Conservation (phyloP, 2,888 invertebrate genomes). For the Pycnomerus fuliginosus region DNA sequence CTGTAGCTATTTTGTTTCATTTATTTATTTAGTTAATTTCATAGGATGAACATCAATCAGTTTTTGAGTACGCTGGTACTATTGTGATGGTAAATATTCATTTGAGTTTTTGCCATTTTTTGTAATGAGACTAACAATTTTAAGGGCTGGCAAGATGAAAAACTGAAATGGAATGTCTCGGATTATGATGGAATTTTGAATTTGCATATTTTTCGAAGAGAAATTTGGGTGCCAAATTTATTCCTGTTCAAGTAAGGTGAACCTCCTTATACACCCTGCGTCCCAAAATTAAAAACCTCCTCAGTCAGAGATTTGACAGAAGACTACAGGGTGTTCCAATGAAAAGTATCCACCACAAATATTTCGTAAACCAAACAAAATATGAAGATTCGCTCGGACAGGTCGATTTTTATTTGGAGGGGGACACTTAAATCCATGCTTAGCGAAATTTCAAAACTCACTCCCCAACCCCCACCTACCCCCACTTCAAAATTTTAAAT, state of each 20-base stretch:
- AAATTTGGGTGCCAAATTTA: slow-evolving; percentile 63
- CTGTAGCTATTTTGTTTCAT: slow-evolving; percentile 21
- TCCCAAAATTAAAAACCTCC: no score
- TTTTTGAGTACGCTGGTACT: slow-evolving; percentile 46
- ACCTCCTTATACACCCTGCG: no score
- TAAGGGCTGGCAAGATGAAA: slow-evolving; percentile 65
- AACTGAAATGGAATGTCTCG: slow-evolving; percentile 61
- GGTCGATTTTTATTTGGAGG: no score
- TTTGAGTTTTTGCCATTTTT: slow-evolving; percentile 1
- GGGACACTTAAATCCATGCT: no score
- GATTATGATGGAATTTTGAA: slow-evolving; percentile 58
- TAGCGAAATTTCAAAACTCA: no score
- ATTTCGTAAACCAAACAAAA: no score
- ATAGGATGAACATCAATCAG: slow-evolving; percentile 46
- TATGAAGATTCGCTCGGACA: no score
- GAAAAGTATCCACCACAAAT: no score
- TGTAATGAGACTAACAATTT: slow-evolving; percentile 35
- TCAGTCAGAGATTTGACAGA: no score
- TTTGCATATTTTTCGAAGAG: slow-evolving; percentile 56
- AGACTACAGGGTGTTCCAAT: no score
- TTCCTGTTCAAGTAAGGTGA: slow-evolving; percentile 50
- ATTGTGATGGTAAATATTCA: slow-evolving; percentile 49
- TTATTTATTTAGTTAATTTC: slow-evolving; percentile 15
- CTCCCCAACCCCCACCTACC: no score
- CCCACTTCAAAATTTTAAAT: no score